Evolutionary conservation across 1,140 invertebrate species (phyloP).

Genomic region (Brachionus rotundiformis): DNA sequence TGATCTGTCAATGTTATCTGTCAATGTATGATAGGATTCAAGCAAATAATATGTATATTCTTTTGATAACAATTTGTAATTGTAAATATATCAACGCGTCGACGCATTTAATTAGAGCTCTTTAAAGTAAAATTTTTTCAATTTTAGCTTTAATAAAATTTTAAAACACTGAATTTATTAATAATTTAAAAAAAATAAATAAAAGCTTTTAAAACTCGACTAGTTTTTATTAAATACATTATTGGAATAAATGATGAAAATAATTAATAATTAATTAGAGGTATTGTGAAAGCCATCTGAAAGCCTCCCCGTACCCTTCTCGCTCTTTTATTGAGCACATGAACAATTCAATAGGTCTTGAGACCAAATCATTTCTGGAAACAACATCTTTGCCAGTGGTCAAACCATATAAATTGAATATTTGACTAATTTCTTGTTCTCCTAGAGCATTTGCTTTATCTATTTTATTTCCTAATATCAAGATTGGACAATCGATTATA

Average conservation of each 20-base stretch:
- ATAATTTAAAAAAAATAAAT: background rate
- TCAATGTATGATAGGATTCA: background rate
- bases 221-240: background rate
- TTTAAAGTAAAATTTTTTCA: background rate
- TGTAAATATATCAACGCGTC: slow-evolving; percentile 1
- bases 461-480: slow-evolving; percentile 99
- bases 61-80: background rate
- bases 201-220: background rate
- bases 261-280: background rate
- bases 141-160: slow-evolving; percentile 2
- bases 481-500: slow-evolving; percentile 87
- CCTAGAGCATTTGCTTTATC: slow-evolving; percentile 91
- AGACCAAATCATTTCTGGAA: slow-evolving; percentile 79
- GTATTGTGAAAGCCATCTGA: slow-evolving; percentile 97
- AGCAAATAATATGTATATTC: slow-evolving; percentile 4
- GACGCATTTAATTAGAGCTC: background rate
- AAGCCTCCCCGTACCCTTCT: slow-evolving; percentile 98
- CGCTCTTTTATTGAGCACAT: slow-evolving; percentile 99
- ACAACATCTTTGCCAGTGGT: slow-evolving; percentile 96
- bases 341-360: slow-evolving; percentile 94
- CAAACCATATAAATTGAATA: slow-evolving; percentile 87
- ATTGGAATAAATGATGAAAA: background rate
- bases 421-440: slow-evolving; percentile 90
- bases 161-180: background rate
- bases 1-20: background rate